Evolutionary conservation across 2,113 vertebrate genomes (phyloP).

Genomic region (Serilophus lunatus): DNA sequence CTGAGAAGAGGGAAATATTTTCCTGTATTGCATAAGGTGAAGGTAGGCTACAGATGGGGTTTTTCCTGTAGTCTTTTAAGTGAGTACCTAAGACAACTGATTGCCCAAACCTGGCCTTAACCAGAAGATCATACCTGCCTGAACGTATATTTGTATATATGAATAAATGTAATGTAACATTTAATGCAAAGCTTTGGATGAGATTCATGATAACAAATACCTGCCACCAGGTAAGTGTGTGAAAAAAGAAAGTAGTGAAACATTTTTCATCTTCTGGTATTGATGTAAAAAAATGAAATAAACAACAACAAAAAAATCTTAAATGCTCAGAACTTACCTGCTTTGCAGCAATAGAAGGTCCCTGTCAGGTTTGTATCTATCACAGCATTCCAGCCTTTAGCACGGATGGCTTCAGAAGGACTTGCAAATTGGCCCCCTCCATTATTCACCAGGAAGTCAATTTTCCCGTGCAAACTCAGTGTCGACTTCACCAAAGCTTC

Average conservation of each 20-base stretch:
- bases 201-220: not conserved
- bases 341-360: constrained; percentile 93
- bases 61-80: not conserved
- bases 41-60: not conserved
- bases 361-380: constrained; percentile 94
- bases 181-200: not conserved
- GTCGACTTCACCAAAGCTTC: constrained; percentile 82
- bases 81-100: not conserved
- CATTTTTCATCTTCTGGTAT: not conserved
- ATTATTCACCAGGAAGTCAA: constrained; percentile 93
- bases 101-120: not conserved
- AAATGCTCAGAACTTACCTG: constrained; percentile 69
- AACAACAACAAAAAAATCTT: not conserved
- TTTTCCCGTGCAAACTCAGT: constrained; percentile 74
- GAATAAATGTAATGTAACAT: not conserved
- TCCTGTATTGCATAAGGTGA: not conserved
- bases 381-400: constrained; percentile 94
- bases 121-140: not conserved
- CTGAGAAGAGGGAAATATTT: not conserved
- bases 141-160: not conserved
- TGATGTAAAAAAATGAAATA: not conserved
- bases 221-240: not conserved
- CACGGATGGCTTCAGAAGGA: constrained; percentile 74
- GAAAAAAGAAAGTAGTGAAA: not conserved
- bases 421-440: constrained; percentile 89